These are phyloP conservation scores for Scartelaos histophorus DNA, from an alignment of 2,113 vertebrate species.

Conservation along the genomic window DNA sequence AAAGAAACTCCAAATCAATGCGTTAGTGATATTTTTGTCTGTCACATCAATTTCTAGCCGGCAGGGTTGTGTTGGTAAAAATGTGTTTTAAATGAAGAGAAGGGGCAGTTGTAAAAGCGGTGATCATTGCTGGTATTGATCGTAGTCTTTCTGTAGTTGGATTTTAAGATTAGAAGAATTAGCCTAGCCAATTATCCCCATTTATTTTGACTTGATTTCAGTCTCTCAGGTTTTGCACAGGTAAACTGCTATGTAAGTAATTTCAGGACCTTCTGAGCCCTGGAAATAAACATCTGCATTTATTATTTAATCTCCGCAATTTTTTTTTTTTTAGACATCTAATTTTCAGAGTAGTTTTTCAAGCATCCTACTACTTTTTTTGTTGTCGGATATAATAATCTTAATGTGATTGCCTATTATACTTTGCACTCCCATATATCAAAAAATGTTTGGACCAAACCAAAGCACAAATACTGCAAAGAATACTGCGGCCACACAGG, in stretches of 20 bases:
- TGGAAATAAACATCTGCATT: background rate
- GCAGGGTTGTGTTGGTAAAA: background rate
- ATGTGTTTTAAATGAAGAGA: background rate
- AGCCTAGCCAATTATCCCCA: background rate
- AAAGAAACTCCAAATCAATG: background rate
- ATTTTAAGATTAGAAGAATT: background rate
- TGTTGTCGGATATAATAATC: too few relatives aligned
- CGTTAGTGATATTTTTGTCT: background rate
- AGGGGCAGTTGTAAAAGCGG: background rate
- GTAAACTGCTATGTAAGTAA: background rate
- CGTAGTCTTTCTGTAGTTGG: background rate
- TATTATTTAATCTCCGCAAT: background rate
- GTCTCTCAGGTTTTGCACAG: background rate
- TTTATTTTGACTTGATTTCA: background rate
- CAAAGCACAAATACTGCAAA: too few relatives aligned
- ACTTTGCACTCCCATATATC: too few relatives aligned
- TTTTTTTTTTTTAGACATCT: too few relatives aligned
- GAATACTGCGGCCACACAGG: too few relatives aligned
- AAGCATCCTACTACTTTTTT: too few relatives aligned
- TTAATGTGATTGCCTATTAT: too few relatives aligned
- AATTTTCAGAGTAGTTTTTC: too few relatives aligned
- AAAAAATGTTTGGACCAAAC: too few relatives aligned
- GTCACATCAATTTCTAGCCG: background rate
- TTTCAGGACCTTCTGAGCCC: background rate
- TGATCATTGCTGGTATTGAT: background rate